Evolutionary conservation across 2,888 invertebrate genomes (phyloP), one percentile per base, ranked within the genome.

Genomic region (Amphipoea lucens): DNA sequence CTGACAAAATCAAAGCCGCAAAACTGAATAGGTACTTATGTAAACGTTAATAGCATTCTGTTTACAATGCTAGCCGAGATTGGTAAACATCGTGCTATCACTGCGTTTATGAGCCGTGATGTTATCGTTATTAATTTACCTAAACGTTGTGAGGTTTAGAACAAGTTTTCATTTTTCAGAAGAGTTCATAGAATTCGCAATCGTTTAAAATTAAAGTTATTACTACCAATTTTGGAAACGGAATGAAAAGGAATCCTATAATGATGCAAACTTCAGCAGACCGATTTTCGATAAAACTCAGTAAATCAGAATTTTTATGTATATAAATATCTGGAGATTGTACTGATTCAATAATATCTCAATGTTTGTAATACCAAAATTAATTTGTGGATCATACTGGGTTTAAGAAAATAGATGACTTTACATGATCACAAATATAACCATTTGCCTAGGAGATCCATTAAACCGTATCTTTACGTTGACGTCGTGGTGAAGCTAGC

Each of bases 1-100:
- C 23, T 66, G 72, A 70, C 36, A 40, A 48, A 73, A 83, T 78
- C 14, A n/a, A 82, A 71, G 29, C 69, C 65, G 17, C 73, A 70
- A 66, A 73, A 77, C 60, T 69, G 45, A 65, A 57, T 70, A 66
- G 45, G 57, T 66, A 70, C 45, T 60, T 77, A 73, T 82, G 42
- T 68, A 60, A 73, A 77, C 70, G 29, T 20, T 78, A 70, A 73
- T 73, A 78, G 14, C 12, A 17, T 20, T 60, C 20, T 78, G 67
- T 82, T 78, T 74, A 57, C 62, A 48, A 63, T 78, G 62, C 62
- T 23, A 66, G 14, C 45, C 57, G 70, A 67, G 42, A 71, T 63
- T 51, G 42, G 66, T 78, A 82, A 82, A 74, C 42, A 67, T 40
- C 66, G 17, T 14, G 17, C 14, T 57, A 76, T 42, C 23, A 17